A percentile compares a stretch with the other conserved stretches of the same genome.
Evolutionary conservation across 2,113 vertebrate genomes (phyloP).

Genomic region (Platycercus adscitus): DNA sequence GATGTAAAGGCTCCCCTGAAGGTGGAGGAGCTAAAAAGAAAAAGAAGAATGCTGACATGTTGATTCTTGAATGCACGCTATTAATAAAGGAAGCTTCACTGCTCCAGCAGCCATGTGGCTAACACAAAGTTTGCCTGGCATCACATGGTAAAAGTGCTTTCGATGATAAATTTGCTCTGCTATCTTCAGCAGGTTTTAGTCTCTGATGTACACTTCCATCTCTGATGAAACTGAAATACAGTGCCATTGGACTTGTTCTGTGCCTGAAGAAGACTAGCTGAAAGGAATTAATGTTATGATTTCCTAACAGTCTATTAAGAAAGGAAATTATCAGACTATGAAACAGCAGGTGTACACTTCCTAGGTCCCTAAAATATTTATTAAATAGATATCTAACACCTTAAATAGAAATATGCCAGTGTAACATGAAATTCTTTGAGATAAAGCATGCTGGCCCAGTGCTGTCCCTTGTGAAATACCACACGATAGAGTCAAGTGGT

Average conservation of each 20-base stretch:
- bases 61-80: not conserved
- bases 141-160: not conserved
- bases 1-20: not conserved
- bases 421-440: not conserved
- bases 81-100: not conserved
- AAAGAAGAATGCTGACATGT: not conserved
- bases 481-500: not conserved
- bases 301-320: not conserved
- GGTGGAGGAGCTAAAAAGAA: not conserved
- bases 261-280: not conserved
- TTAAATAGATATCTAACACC: not conserved
- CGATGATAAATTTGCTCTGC: constrained; percentile 34
- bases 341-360: not conserved
- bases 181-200: constrained; percentile 14
- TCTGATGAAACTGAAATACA: not conserved
- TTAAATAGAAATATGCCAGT: not conserved
- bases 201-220: not conserved
- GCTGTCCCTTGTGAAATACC: not conserved
- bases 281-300: not conserved
- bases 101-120: not conserved
- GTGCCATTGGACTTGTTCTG: not conserved
- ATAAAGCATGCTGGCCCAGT: not conserved
- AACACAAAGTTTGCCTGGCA: not conserved
- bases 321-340: not conserved
- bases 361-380: not conserved